Evolutionary conservation across 2,888 invertebrate genomes (phyloP).

Genomic region (Ceratothoa steindachneri): DNA sequence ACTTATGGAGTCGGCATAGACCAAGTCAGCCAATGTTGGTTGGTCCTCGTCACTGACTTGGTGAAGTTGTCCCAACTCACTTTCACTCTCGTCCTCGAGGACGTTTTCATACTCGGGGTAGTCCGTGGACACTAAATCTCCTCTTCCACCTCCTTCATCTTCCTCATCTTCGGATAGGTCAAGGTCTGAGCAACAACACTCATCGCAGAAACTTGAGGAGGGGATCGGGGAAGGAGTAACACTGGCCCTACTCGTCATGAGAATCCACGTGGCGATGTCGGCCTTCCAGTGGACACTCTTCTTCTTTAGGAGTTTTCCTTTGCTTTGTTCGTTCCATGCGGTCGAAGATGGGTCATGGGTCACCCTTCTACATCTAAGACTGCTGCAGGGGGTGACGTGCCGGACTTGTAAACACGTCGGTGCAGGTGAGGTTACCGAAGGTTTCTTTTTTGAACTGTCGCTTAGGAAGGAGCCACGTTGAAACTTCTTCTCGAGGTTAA

Average conservation of each 20-base stretch:
- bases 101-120: constrained; percentile 15
- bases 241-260: constrained; percentile 29
- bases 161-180: background rate
- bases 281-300: constrained; percentile 37
- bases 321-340: background rate
- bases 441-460: background rate
- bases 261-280: constrained; percentile 38
- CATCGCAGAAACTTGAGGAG: constrained; percentile 1
- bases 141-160: background rate
- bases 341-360: too few species aligned
- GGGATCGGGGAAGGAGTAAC: constrained; percentile 1
- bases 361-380: background rate
- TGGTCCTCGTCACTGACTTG: background rate
- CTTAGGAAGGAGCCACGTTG: background rate
- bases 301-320: constrained; percentile 14
- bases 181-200: constrained; percentile 2
- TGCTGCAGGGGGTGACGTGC: background rate
- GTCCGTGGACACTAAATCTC: background rate
- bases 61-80: background rate
- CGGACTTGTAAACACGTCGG: background rate
- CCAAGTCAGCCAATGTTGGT: background rate
- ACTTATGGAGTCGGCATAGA: background rate
- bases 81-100: constrained; percentile 24
- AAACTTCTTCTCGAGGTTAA: background rate
- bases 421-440: background rate